A percentile compares a stretch with the other conserved stretches of the same genome.
Evolutionary conservation across 2,797 vertebrate species (phyloP).

Genomic region (Lutjanus campechanus): DNA sequence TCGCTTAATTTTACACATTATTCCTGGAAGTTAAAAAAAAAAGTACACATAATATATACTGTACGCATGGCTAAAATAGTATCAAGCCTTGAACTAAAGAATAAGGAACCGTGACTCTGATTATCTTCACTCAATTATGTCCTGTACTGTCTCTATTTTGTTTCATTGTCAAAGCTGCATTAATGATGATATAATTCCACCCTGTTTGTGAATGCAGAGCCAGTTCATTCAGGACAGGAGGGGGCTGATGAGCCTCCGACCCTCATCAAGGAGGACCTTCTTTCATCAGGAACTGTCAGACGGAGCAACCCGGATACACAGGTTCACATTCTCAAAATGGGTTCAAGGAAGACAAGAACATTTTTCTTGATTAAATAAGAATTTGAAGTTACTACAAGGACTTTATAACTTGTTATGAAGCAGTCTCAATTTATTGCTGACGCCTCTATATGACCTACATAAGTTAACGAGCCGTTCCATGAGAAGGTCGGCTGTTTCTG

Average conservation of each 20-base stretch:
- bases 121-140: neutral
- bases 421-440: too few relatives aligned
- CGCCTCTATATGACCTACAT: too few relatives aligned
- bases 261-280: slow-evolving; percentile 96
- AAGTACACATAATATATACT: neutral
- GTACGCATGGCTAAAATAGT: neutral
- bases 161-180: neutral
- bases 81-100: neutral
- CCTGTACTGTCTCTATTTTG: neutral
- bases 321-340: slow-evolving; percentile 53
- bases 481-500: too few relatives aligned
- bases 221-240: slow-evolving; percentile 87
- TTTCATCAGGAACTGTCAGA: slow-evolving; percentile 86
- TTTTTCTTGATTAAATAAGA: neutral
- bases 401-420: too few relatives aligned
- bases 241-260: slow-evolving; percentile 97
- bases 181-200: slow-evolving; percentile 4
- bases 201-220: slow-evolving; percentile 80
- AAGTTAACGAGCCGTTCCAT: too few relatives aligned
- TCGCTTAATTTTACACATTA: neutral
- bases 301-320: slow-evolving; percentile 78
- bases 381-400: too few relatives aligned
- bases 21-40: neutral
- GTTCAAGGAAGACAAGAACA: neutral
- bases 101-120: neutral